Evolutionary conservation across 1,140 invertebrate species (phyloP).

Genomic region (Bradysia coprophila): DNA sequence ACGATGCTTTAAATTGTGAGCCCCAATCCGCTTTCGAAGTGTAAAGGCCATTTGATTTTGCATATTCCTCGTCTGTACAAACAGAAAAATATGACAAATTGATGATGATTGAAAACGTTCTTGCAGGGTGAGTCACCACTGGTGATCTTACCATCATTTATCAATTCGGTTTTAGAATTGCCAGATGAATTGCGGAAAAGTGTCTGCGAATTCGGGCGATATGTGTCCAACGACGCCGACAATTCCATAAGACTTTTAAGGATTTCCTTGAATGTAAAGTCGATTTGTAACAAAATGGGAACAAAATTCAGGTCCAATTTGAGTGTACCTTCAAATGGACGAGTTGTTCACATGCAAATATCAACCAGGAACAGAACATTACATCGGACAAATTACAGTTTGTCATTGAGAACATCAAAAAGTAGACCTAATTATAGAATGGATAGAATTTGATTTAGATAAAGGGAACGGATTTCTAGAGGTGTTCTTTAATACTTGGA

Average conservation of each 20-base stretch:
- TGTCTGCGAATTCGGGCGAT: slow-evolving; percentile 57
- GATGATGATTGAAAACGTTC: too few relatives aligned
- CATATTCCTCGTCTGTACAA: too few relatives aligned
- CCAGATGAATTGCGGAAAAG: slow-evolving; percentile 44
- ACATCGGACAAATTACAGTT: slow-evolving; percentile 55
- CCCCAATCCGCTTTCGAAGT: slow-evolving; percentile 57
- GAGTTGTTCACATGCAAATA: slow-evolving; percentile 66
- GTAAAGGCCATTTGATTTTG: too few relatives aligned
- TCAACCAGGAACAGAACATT: slow-evolving; percentile 63
- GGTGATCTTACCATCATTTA: slow-evolving; percentile 29
- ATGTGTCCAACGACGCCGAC: slow-evolving; percentile 57
- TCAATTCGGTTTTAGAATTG: slow-evolving; percentile 30
- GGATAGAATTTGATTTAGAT: neutral
- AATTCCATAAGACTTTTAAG: slow-evolving; percentile 71
- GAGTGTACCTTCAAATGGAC: slow-evolving; percentile 44
- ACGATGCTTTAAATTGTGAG: slow-evolving; percentile 44
- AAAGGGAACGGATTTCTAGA: too few relatives aligned
- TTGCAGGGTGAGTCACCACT: too few relatives aligned
- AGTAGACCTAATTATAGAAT: slow-evolving; percentile 53
- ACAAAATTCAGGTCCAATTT: neutral
- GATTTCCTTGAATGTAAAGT: slow-evolving; percentile 28
- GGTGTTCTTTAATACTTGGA: too few relatives aligned
- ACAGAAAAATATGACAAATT: too few relatives aligned
- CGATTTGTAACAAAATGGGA: neutral
- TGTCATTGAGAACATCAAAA: slow-evolving; percentile 45